Conservation (phyloP, 2,888 invertebrate species). For the Epinotia ramella region DNA sequence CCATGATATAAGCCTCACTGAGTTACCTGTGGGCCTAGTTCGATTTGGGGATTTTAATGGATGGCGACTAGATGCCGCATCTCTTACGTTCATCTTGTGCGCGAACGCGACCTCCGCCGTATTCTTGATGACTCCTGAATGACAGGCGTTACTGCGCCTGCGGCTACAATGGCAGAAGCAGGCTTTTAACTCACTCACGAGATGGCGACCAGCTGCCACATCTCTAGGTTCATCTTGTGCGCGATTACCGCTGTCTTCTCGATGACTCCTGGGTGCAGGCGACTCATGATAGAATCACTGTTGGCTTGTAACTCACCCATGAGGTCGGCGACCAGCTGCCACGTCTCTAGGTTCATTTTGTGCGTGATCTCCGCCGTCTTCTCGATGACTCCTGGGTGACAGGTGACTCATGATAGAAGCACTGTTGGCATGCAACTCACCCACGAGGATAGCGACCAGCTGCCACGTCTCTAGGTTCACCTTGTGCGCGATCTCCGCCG, state of each 20-base stretch:
- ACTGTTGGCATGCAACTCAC: neutral
- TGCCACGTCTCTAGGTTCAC: no score
- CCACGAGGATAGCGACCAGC: no score
- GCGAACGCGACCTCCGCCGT: conserved; percentile 84
- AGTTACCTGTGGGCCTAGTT: no score
- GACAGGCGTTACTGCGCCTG: conserved; percentile 36
- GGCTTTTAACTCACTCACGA: no score
- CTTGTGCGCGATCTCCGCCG: no score
- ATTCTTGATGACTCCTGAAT: conserved; percentile 69
- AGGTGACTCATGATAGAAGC: conserved; percentile 49
- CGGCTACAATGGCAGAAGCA: conserved; percentile 5
- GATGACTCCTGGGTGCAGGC: neutral
- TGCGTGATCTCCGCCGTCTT: conserved; percentile 87
- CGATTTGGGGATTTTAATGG: no score
- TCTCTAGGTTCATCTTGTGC: no score
- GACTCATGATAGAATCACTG: neutral
- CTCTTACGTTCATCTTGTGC: conserved; percentile 86
- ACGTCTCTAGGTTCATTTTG: conserved; percentile 92
- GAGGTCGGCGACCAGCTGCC: conserved; percentile 94
- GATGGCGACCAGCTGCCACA: no score
- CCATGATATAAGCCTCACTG: no score
- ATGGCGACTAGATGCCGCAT: no score
- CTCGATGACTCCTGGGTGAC: conserved; percentile 81
- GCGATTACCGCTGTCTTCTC: no score
- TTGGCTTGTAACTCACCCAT: conserved; percentile 87